Percentiles rank a stretch among this genome's conserved stretches.
Conservation (phyloP, 2,888 invertebrate species). For the Zele albiditarsus region DNA sequence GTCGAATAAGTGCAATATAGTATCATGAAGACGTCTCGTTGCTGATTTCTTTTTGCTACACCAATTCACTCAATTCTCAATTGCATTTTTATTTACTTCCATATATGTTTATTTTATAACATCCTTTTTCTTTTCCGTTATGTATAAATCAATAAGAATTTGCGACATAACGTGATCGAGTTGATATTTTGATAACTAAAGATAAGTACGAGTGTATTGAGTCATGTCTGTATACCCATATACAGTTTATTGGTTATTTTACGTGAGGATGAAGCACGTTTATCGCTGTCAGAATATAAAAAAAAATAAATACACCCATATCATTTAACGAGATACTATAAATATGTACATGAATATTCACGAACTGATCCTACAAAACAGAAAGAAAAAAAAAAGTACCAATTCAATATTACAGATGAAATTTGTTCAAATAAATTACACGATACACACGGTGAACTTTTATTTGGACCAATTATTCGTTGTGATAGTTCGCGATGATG, state of each 20-base stretch:
- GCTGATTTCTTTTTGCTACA: conserved; percentile 37
- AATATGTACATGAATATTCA: background rate
- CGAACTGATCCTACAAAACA: background rate
- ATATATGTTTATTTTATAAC: background rate
- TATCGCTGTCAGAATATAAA: background rate
- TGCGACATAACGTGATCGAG: background rate
- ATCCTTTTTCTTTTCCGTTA: background rate
- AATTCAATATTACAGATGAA: background rate
- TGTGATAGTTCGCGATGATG: conserved; percentile 30
- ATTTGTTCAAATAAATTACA: background rate
- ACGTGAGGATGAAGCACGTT: background rate
- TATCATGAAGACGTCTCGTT: conserved; percentile 50
- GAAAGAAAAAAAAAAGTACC: background rate
- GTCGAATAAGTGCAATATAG: too few species aligned
- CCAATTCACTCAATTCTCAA: conserved; percentile 3
- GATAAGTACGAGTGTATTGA: background rate
- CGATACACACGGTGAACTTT: background rate
- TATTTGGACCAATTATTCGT: background rate
- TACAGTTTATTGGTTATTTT: background rate
- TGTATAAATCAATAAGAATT: background rate
- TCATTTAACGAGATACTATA: background rate
- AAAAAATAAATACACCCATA: background rate
- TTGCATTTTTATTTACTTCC: conserved; percentile 26
- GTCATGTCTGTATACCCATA: background rate
- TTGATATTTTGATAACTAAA: background rate